Base-by-base conservation (phyloP, 2,888 invertebrate genomes). In the Catocala sponsa region DNA sequence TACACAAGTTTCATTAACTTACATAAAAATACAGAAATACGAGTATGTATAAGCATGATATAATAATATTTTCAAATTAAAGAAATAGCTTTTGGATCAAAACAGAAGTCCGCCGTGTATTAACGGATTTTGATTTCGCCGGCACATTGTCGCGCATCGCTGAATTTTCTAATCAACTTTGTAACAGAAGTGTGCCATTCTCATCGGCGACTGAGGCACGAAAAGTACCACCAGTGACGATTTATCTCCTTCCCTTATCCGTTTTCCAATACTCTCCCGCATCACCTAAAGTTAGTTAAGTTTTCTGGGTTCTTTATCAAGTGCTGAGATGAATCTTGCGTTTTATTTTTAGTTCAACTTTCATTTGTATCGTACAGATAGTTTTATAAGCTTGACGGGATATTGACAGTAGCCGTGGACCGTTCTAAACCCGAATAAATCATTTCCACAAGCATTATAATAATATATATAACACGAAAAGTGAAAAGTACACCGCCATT, bases 81-180 rank as follows among this genome's bases (percentile, higher is more conserved):
- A 38, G 7, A 38, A 38, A 9, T 38, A 4, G 4, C 35, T 6
- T 38, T 38, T 6, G 35, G 35, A 38, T 6, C 35, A 38, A 38
- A 38, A 38, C 6, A 38, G 0, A 5, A 38, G 2, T 6, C 9
- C 35, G 2, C 9, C 35, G 35, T 38, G 35, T 38, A 7, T 38
- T 38, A 38, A 6, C 35, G 6, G 35, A 6, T 38, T 38, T 38
- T 53, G 9, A 7, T 42, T 53, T 25, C 25, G 25, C 7, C 35
- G 35, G 35, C 35, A 38, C 35, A 38, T 38, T 11, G 10, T 35
- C 11, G 43, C 42, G 25, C 25, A 52, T 42, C 52, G 42, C 25
- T 42, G 32, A 43, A 54, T 10, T n/a, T 35, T 15, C 11, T 33
- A 54, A 54, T 54, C 54, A 54, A 43, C 12, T 54, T 54, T 54